phyloP scores from a whole-genome alignment of 2,797 vertebrate genomes.

The Echiichthys vipera region DNA sequence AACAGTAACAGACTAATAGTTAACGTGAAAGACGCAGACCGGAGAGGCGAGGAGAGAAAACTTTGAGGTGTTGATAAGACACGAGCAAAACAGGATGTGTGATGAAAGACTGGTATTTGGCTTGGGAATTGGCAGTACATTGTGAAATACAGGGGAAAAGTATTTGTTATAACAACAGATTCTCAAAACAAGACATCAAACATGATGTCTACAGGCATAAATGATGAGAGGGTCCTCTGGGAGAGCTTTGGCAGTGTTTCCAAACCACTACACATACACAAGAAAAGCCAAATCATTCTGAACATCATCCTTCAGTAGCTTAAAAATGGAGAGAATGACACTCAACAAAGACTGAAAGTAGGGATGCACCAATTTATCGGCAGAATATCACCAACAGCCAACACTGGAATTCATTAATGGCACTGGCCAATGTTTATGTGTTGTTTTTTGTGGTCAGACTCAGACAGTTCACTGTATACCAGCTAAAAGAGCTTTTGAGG shows the following conservation, averaged over 20 bases:
- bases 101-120: conserved; percentile 8
- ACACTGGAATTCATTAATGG: no score
- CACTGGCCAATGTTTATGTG: no score
- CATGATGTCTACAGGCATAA: conserved; percentile 19
- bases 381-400: no score
- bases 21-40: neutral
- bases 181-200: conserved; percentile 46
- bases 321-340: no score
- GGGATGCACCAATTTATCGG: no score
- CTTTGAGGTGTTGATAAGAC: conserved; percentile 12
- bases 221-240: conserved; percentile 4
- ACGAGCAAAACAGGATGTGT: neutral
- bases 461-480: no score
- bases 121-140: conserved; percentile 22
- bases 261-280: neutral
- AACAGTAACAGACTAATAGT: neutral
- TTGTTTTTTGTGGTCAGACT: no score
- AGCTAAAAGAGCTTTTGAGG: no score
- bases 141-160: conserved; percentile 31
- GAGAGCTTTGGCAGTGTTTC: conserved; percentile 28
- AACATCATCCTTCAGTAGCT: neutral
- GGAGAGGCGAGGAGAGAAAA: neutral
- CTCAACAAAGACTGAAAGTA: no score
- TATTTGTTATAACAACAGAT: conserved; percentile 21
- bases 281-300: neutral